Base-by-base conservation (phyloP, 2,113 vertebrate genomes). In the Mandrillus leucophaeus region DNA sequence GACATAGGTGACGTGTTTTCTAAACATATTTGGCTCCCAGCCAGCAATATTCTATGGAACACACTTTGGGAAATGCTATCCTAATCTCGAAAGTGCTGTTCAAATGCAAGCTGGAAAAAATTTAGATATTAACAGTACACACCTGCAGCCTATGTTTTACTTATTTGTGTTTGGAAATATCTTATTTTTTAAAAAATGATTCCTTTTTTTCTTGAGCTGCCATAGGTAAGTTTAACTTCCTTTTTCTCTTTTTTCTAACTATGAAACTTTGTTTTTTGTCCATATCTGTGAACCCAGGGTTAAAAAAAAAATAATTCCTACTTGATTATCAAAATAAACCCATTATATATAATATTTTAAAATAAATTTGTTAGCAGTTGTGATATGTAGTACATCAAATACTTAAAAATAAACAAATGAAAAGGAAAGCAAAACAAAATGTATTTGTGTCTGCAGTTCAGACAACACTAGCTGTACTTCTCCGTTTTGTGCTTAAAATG, bases 51-150 rank as follows among this genome's bases (percentile, higher is more conserved):
- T 40, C 30, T 2, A 4, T 43, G n/a, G 64, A 88, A 94, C 20
- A 81, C 22, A 45, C 57, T 85, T 86, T 57, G 35, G 5, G 4
- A 90, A 83, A 80, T 75, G 17, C 6, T 96, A 40, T 18, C 52
- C 10, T 68, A 18, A 57, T 82, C 20, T 92, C 94, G 81, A 96
- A 93, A 89, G 80, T 96, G 18, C 27, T 92, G 17, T 93, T 97
- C 13, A 95, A 96, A 43, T 48, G n/a, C 89, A 98, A 80, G n/a
- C 13, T 95, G n/a, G 76, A 64, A 96, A 81, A 93, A 95, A 72
- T 76, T 75, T 91, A 90, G 12, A 59, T 85, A 2, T 30, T 76
- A 76, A 81, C 61, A 35, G 83, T 97, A 96, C 85, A 97, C 95
- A 81, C 32, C 27, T 97, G 35, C 20, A 25, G 61, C 4, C 16